These are phyloP conservation scores for Holothuria scabra DNA, from an alignment of 53 echinoderm and acorn worm genomes.

Conservation along the genomic window DNA sequence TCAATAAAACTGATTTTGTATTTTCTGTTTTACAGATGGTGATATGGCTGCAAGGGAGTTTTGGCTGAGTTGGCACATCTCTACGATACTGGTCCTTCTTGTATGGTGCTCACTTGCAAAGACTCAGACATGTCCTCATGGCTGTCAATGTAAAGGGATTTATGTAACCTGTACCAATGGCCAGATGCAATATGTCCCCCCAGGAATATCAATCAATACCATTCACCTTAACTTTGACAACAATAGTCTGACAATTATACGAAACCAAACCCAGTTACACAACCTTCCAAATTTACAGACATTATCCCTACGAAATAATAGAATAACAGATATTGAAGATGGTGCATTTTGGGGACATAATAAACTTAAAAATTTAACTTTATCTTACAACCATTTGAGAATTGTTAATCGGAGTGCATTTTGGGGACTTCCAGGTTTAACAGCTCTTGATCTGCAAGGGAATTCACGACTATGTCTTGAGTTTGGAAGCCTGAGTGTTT, in stretches of 20 bases:
- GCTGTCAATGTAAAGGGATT: neutral
- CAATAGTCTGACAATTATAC: constrained; percentile 17
- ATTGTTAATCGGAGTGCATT: constrained; percentile 22
- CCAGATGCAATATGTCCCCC: constrained; percentile 12
- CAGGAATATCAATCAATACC: constrained; percentile 23
- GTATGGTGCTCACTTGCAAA: neutral
- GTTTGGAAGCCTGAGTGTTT: constrained; percentile 9
- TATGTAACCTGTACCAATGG: constrained; percentile 2
- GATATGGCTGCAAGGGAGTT: too few relatives aligned
- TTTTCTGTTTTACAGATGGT: too few relatives aligned
- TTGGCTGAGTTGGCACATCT: too few relatives aligned
- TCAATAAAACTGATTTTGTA: too few relatives aligned
- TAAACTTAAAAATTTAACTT: neutral
- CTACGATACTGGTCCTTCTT: too few relatives aligned
- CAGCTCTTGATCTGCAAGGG: neutral
- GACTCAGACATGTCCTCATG: neutral
- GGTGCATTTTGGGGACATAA: constrained; percentile 19
- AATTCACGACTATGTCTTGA: constrained; percentile 41
- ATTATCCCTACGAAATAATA: constrained; percentile 1
- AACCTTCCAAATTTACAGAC: neutral
- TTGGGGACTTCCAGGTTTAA: neutral
- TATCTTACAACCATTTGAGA: constrained; percentile 32
- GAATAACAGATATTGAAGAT: neutral
- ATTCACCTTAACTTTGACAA: constrained; percentile 10
- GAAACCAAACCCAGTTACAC: constrained; percentile 42